Evolutionary conservation across 2,113 vertebrate species (phyloP).

Genomic region (Protobothrops mucrosquamatus): DNA sequence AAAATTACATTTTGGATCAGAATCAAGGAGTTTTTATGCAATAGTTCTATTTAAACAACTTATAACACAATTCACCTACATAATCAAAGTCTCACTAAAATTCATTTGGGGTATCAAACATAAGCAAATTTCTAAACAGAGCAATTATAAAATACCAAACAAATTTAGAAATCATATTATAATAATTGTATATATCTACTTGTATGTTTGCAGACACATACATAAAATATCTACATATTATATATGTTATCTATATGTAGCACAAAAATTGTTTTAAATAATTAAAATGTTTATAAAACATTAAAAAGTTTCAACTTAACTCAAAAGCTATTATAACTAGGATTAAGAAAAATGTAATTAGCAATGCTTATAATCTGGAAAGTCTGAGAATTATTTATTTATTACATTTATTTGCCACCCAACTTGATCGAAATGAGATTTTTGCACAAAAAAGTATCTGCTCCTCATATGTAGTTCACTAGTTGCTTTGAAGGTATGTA

Average conservation of each 20-base stretch:
- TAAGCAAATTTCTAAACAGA: not conserved
- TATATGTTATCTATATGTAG: not conserved
- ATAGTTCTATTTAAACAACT: not conserved
- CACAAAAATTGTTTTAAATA: not conserved
- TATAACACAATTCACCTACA: not conserved
- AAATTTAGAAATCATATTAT: not conserved
- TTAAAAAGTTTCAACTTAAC: not conserved
- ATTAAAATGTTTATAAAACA: not conserved
- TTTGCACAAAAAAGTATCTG: not conserved
- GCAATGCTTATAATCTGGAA: not conserved
- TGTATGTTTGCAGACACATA: not conserved
- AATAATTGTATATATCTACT: not conserved
- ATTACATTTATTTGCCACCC: not conserved
- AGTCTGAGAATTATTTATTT: not conserved
- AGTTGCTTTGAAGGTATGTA: not conserved
- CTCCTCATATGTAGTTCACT: not conserved
- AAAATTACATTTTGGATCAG: not conserved
- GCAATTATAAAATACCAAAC: not conserved
- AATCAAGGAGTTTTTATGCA: not conserved
- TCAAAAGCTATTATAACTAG: not conserved
- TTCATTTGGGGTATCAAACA: not conserved
- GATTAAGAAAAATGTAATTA: not conserved
- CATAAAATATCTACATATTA: not conserved
- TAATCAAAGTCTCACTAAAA: not conserved
- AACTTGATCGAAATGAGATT: not conserved